Evolutionary conservation across 2,797 vertebrate species (phyloP), one percentile per base, ranked within the genome.

Genomic region (Leptoclinus maculatus): DNA sequence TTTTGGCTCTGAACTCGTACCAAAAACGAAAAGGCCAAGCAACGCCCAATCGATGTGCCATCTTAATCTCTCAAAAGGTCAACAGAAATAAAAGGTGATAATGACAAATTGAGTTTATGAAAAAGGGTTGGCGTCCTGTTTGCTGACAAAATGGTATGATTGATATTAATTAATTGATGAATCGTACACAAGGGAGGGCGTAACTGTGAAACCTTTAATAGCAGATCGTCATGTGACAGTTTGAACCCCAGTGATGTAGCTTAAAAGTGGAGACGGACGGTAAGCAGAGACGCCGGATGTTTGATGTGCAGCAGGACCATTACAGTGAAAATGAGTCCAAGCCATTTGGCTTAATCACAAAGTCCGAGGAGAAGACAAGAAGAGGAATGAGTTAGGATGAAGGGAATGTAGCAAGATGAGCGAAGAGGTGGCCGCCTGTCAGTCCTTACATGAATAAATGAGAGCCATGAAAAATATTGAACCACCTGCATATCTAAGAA

Each of bases 61-160:
- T 66, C 79, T 43, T 54, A 78, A 87, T 89, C 72, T 78, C 66
- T 67, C 32, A 56, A 88, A 93, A 93, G 88, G 90, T 91, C 87
- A 92, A 56, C 65, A 71, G 71, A 74, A 65, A 78, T 13, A 53
- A 71, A 56, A 66, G 23, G 41, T 43, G 23, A 58, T 80, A 67
- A 91, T 88, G 36, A 87, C 86, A 85, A 83, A 83, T 86, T 79
- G 53, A 79, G 36, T 76, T 77, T 53, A 71, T 76, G 72, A 54
- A 53, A 74, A 77, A 58, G 21, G 14, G 7, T 64, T 63, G 71
- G n/a, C 68, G 79, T 87, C 56, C 67, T 90, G 74, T 91, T 90
- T 78, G 64, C 80, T 80, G 51, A 74, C 29, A 73, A 69, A 83
- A 65, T 65, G 16, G 19, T 83, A 64, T 83, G 87, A 92, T 87